Base-by-base conservation (phyloP, 2,888 invertebrate genomes). In the Drosophila acutilabella region DNA sequence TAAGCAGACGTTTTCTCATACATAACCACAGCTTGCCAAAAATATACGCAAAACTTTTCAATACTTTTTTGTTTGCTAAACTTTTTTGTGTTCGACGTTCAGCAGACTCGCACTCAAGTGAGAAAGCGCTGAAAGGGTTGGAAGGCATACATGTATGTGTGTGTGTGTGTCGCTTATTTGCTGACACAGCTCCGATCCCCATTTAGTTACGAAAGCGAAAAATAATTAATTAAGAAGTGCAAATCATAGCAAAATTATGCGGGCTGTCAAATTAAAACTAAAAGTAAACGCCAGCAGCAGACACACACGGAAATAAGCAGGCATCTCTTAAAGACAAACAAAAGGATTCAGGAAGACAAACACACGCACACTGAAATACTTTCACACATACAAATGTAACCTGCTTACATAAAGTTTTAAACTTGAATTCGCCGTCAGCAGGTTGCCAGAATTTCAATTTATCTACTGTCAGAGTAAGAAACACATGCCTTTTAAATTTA, bases 191-290 rank as follows among this genome's bases (percentile, higher is more conserved):
- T 74, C 61, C 48, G 74, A 73, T 82, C 67, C 78, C 65, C 71
- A 74, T 68, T 74, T 71, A 64, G 72, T 72, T 72, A 69, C 71
- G 71, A 78, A 73, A 74, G 75, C 73, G 72, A 81, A 85, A 84
- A 86, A 83, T 86, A 85, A 85, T 85, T 85, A 85, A 85, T 85
- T 85, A 87, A 83, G 80, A 85, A 85, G 84, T 85, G 85, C 87
- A 85, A 85, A 81, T 85, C 84, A 85, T 80, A 78, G 84, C 84
- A 84, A 75, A 84, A 87, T 87, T 84, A 85, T 87, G 87, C 87
- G 81, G 85, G 85, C 68, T 75, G 74, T 67, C 78, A 78, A 84
- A 84, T 83, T 81, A 78, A 77, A 74, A 74, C 74, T 74, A 65
- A 79, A 75, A 83, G 73, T 73, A 75, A 74, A 74, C 69, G 86